Evolutionary conservation across 2,797 vertebrate species (phyloP).

Genomic region (Zalophus californianus): DNA sequence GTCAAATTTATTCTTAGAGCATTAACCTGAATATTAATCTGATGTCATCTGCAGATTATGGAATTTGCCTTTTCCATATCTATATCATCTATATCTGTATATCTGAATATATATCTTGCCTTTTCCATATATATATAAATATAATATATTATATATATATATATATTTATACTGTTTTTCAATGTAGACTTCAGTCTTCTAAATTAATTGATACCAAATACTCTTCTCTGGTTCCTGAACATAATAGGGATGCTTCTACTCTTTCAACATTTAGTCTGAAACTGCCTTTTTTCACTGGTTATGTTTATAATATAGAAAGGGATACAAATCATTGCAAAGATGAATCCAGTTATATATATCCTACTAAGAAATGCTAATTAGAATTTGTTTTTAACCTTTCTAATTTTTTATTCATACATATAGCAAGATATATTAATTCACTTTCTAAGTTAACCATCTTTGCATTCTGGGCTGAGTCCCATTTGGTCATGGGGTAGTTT

Average conservation of each 20-base stretch:
- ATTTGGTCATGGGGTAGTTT: background rate
- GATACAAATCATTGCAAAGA: background rate
- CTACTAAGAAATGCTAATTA: background rate
- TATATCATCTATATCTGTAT: background rate
- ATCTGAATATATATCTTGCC: too few relatives aligned
- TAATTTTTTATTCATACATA: background rate
- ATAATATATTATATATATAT: too few relatives aligned
- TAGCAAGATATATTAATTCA: background rate
- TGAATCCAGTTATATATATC: background rate
- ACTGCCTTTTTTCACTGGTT: background rate
- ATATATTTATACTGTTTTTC: background rate
- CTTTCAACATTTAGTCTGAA: background rate
- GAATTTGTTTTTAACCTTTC: background rate
- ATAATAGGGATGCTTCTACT: background rate
- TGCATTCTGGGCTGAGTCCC: background rate
- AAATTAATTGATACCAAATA: background rate
- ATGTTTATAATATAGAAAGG: background rate
- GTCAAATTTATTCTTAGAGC: background rate
- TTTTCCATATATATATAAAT: background rate
- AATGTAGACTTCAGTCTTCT: background rate
- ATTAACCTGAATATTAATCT: background rate
- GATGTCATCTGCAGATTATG: background rate
- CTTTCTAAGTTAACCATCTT: background rate
- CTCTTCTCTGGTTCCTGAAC: background rate
- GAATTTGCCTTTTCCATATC: background rate